These are phyloP conservation scores for Hedya salicella DNA, from an alignment of 2,888 invertebrate species.

Conservation along the genomic window DNA sequence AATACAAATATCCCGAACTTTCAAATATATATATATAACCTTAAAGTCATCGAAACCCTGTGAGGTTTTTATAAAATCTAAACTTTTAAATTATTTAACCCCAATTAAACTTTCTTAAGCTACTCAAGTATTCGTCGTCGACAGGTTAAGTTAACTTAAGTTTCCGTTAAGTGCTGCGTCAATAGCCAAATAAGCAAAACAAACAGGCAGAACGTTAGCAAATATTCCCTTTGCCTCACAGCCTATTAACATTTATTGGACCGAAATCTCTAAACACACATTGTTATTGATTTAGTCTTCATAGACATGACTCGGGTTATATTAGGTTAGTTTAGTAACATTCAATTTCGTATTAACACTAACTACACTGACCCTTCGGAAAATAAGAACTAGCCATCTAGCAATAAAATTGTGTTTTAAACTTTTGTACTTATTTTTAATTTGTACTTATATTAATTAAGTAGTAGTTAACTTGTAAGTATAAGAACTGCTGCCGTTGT, in stretches of 20 bases:
- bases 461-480: too few species aligned
- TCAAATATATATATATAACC: too few species aligned
- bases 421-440: too few species aligned
- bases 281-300: slow-evolving; percentile 16
- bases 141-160: slow-evolving; percentile 14
- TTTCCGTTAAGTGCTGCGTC: slow-evolving; percentile 29
- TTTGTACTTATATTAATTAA: too few species aligned
- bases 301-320: background rate
- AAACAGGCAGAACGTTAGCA: slow-evolving; percentile 20
- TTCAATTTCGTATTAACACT: background rate
- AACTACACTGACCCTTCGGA: background rate
- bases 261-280: slow-evolving; percentile 40
- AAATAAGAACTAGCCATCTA: too few species aligned
- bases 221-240: slow-evolving; percentile 30
- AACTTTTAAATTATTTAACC: too few species aligned
- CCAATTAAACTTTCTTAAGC: too few species aligned
- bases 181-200: slow-evolving; percentile 29
- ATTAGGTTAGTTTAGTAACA: background rate
- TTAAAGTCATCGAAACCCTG: too few species aligned
- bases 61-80: too few species aligned
- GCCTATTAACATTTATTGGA: slow-evolving; percentile 47
- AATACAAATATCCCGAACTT: too few species aligned
- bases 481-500: too few species aligned
- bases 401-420: too few species aligned
- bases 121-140: slow-evolving; percentile 9